Conservation (phyloP, 2,113 vertebrate genomes). For the Psephotus haematonotus region DNA sequence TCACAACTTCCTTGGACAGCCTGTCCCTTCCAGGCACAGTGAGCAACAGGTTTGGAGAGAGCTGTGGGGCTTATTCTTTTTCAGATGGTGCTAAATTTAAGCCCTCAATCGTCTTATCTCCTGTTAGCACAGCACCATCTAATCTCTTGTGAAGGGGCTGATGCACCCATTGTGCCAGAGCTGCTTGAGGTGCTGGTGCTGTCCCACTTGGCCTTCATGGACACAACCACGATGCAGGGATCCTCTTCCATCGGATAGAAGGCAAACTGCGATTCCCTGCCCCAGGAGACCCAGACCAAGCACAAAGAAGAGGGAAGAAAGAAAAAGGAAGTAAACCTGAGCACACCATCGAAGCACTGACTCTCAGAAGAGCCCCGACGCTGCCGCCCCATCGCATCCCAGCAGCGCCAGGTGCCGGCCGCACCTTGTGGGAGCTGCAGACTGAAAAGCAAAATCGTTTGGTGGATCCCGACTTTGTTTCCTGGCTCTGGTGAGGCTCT, state of each 20-base stretch:
- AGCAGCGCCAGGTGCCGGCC: background rate
- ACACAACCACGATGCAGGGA: background rate
- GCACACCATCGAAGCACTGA: background rate
- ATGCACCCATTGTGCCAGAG: background rate
- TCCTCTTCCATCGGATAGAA: background rate
- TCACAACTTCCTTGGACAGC: background rate
- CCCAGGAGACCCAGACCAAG: background rate
- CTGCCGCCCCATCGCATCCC: background rate
- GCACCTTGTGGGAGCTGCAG: background rate
- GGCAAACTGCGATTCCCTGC: background rate
- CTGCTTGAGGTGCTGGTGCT: background rate
- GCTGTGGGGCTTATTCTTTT: background rate
- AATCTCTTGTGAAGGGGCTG: background rate
- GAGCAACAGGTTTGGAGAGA: background rate
- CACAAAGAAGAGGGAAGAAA: background rate
- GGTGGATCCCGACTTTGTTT: background rate
- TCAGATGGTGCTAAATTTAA: slow-evolving; percentile 21
- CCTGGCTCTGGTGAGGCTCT: background rate
- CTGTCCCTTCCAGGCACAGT: background rate
- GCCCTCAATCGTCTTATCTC: slow-evolving; percentile 32
- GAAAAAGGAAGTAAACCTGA: too few species aligned
- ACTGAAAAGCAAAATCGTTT: background rate
- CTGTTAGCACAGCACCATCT: background rate
- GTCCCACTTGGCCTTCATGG: fast-evolving
- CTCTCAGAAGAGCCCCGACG: background rate